A percentile compares a stretch with the other conserved stretches of the same genome.
Evolutionary conservation across 2,797 vertebrate genomes (phyloP).

Genomic region (Micromesistius poutassou): DNA sequence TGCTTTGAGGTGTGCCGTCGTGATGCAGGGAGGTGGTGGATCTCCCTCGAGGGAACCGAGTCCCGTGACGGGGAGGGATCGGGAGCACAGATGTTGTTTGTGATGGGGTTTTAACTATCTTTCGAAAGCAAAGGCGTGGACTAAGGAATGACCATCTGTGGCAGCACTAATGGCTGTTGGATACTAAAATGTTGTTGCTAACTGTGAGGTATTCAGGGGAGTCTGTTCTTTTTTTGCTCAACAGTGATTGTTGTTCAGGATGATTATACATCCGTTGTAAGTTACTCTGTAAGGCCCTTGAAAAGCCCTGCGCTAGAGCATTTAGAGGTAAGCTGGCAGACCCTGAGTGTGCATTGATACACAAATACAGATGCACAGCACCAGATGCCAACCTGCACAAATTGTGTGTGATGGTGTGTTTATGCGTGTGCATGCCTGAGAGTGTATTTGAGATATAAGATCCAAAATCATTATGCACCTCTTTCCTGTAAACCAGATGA

Average conservation of each 20-base stretch:
- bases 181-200: background rate
- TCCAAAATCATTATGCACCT: slow-evolving; percentile 34
- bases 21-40: slow-evolving; percentile 1
- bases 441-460: slow-evolving; percentile 27
- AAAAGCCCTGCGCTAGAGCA: background rate
- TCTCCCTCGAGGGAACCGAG: background rate
- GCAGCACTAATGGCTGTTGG: background rate
- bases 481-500: slow-evolving; percentile 59
- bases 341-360: background rate
- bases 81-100: background rate
- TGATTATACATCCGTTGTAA: background rate
- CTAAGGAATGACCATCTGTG: background rate
- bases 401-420: background rate
- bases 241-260: background rate
- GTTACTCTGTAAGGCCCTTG: background rate
- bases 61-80: background rate
- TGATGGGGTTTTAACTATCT: background rate
- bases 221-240: background rate
- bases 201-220: background rate
- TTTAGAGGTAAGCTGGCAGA: background rate
- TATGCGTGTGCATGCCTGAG: background rate
- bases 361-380: background rate
- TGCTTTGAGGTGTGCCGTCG: slow-evolving; percentile 21
- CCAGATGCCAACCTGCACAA: background rate
- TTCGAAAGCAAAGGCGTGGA: background rate